Conservation (phyloP, 1,140 invertebrate species). For the Atta colombica region DNA sequence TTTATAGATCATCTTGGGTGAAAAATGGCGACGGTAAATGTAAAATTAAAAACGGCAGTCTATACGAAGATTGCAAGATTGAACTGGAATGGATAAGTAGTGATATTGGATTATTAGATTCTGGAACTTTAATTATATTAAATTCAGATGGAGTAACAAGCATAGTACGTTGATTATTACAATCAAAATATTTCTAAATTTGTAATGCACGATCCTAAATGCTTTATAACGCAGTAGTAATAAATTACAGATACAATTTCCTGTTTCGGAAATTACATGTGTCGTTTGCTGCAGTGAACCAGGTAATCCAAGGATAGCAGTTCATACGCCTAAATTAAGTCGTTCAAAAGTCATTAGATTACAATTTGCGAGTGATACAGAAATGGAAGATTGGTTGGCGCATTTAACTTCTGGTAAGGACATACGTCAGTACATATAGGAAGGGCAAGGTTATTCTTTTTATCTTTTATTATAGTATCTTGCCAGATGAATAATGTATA, state of each 20-base stretch:
- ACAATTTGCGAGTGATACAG: conserved; percentile 92
- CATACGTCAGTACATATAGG: background rate
- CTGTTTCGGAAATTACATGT: conserved; percentile 91
- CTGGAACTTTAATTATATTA: conserved; percentile 92
- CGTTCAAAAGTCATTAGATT: conserved; percentile 88
- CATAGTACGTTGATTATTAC: conserved; percentile 87
- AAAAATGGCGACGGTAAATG: conserved; percentile 92
- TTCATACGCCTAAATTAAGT: conserved; percentile 90
- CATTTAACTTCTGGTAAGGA: conserved; percentile 89
- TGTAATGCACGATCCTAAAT: background rate
- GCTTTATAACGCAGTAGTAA: background rate
- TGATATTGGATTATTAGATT: conserved; percentile 87
- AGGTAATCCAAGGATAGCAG: conserved; percentile 90
- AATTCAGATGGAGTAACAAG: conserved; percentile 91
- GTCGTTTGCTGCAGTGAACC: conserved; percentile 92
- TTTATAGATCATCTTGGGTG: conserved; percentile 91
- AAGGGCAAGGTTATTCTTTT: conserved; percentile 29
- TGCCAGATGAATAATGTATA: conserved; percentile 91
- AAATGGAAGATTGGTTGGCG: conserved; percentile 95
- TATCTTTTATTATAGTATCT: conserved; percentile 86
- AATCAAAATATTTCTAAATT: background rate
- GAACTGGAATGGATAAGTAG: conserved; percentile 93
- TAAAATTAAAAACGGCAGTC: conserved; percentile 88
- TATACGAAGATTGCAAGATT: conserved; percentile 91
- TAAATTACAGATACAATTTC: conserved; percentile 87